Conservation (phyloP, 2,888 invertebrate genomes). For the Rhamphomyia laevipes region DNA sequence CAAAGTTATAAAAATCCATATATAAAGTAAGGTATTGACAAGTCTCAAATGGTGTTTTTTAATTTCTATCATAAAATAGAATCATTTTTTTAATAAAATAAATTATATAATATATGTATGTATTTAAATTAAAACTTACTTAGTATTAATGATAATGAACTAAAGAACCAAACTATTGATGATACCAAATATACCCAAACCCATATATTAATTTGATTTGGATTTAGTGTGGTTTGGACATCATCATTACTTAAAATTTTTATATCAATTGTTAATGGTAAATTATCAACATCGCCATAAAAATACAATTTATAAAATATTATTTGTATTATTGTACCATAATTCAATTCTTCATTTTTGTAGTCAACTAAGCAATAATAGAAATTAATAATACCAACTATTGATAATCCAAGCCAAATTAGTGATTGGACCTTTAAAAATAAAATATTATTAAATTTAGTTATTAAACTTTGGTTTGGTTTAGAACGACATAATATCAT, state of each 20-base stretch:
- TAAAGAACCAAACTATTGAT: background rate
- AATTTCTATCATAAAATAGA: background rate
- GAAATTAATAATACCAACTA: background rate
- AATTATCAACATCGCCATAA: background rate
- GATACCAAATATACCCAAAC: background rate
- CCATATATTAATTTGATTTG: background rate
- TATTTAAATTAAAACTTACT: background rate
- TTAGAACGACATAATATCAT: no score
- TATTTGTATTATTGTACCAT: background rate
- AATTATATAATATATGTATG: background rate
- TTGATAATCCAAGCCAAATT: background rate
- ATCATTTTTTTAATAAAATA: no score
- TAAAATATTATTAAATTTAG: no score
- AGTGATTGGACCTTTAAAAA: no score
- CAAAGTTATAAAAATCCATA: background rate
- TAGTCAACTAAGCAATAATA: background rate
- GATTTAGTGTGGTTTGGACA: background rate
- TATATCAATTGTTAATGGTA: background rate
- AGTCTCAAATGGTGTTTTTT: background rate
- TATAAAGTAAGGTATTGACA: background rate
- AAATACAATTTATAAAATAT: background rate
- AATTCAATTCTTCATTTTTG: background rate
- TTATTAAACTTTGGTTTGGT: no score
- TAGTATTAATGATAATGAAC: background rate
- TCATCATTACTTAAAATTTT: background rate